phyloP scores from a whole-genome alignment of 53 echinoderm and acorn worm species.

The Holothuria leucospilota region DNA sequence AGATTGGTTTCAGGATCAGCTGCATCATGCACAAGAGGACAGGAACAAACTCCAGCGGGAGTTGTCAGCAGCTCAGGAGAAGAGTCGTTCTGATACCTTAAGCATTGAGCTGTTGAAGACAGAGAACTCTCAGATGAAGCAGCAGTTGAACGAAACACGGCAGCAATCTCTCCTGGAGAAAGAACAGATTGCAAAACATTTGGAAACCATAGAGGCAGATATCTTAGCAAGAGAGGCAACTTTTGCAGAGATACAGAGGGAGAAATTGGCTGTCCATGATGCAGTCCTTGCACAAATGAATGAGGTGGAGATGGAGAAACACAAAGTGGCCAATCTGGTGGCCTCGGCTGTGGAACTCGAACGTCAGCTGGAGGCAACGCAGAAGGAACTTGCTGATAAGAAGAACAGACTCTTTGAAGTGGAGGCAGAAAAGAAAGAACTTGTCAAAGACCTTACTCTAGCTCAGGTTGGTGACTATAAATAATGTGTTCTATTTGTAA shows the following conservation, averaged over 20 bases:
- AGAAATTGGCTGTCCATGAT: slow-evolving; percentile 89
- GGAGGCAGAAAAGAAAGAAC: slow-evolving; percentile 89
- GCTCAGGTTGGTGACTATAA: slow-evolving; percentile 65
- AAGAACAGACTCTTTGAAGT: slow-evolving; percentile 71
- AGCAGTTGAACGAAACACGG: slow-evolving; percentile 76
- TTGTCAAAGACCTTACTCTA: slow-evolving; percentile 80
- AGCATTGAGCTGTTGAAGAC: slow-evolving; percentile 86
- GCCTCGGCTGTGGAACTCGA: slow-evolving; percentile 89
- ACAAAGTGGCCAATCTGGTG: slow-evolving; percentile 80
- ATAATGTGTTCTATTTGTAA: neutral
- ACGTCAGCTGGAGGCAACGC: slow-evolving; percentile 86
- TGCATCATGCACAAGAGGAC: slow-evolving; percentile 84
- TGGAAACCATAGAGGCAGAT: slow-evolving; percentile 99
- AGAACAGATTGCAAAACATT: slow-evolving; percentile 92
- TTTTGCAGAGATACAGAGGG: slow-evolving; percentile 85
- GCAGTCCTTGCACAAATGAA: slow-evolving; percentile 90
- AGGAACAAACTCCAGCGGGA: slow-evolving; percentile 83
- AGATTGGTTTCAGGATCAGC: slow-evolving; percentile 99
- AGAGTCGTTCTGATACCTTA: slow-evolving; percentile 66
- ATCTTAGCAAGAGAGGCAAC: slow-evolving; percentile 91
- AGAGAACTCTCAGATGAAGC: slow-evolving; percentile 87
- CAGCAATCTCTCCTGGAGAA: slow-evolving; percentile 92
- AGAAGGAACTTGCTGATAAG: slow-evolving; percentile 84
- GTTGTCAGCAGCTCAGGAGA: slow-evolving; percentile 73
- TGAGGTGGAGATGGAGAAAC: slow-evolving; percentile 90